phyloP scores from a whole-genome alignment of 2,888 invertebrate genomes.

The Craniophora ligustri region DNA sequence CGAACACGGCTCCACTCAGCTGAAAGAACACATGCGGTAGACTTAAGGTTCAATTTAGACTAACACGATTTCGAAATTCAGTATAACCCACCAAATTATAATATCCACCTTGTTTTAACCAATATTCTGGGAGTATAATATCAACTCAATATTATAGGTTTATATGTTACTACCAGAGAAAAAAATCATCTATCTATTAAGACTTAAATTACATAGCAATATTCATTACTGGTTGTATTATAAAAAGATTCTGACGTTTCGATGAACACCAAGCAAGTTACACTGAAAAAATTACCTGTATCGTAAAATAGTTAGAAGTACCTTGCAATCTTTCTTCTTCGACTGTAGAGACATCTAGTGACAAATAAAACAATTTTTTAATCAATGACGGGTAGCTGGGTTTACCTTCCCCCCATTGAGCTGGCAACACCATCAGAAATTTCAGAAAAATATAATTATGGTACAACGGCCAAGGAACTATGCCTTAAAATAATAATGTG shows the following conservation, averaged over 20 bases:
- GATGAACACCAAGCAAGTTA: constrained; percentile 17
- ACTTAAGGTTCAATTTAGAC: constrained; percentile 84
- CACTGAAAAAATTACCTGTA: neutral
- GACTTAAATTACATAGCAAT: no score
- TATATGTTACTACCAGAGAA: constrained; percentile 38
- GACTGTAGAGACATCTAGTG: constrained; percentile 46
- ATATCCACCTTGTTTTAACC: constrained; percentile 32
- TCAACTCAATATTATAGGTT: constrained; percentile 44
- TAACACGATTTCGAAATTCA: constrained; percentile 61
- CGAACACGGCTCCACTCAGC: constrained; percentile 86
- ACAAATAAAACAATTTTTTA: constrained; percentile 14
- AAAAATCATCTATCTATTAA: neutral
- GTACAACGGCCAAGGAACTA: no score
- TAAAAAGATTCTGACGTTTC: neutral
- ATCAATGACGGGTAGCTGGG: no score
- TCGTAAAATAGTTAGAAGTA: no score
- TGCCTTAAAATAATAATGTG: no score
- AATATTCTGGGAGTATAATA: constrained; percentile 10
- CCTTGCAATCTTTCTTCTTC: neutral
- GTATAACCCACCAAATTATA: constrained; percentile 54
- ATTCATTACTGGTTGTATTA: constrained; percentile 18
- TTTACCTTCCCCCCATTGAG: no score
- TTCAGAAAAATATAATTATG: no score
- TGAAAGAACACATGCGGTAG: constrained; percentile 87
- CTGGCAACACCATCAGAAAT: no score